Evolutionary conservation across 2,113 vertebrate genomes (phyloP).

Genomic region (Argyrosomus japonicus): DNA sequence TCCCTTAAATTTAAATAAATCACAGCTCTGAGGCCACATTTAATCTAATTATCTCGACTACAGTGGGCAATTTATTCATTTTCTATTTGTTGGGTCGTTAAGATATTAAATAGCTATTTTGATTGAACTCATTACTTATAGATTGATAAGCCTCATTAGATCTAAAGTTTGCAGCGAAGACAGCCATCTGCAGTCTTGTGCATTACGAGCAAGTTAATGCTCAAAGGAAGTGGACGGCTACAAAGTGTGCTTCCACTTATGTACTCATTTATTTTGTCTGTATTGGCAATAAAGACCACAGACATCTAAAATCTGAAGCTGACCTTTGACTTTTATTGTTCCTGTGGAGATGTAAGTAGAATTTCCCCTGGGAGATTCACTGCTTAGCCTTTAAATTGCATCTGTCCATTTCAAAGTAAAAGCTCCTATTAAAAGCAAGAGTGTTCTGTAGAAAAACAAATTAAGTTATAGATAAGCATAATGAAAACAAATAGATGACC

Average conservation of each 20-base stretch:
- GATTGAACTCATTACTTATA: conserved; percentile 20
- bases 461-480: neutral
- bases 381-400: neutral
- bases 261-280: neutral
- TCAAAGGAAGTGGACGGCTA: neutral
- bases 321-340: conserved; percentile 27
- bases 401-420: neutral
- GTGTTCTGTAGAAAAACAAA: neutral
- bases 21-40: conserved; percentile 24
- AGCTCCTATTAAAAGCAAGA: neutral
- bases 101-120: conserved; percentile 27
- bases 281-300: neutral
- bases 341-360: neutral
- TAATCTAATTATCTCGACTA: conserved; percentile 36
- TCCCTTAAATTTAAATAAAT: conserved; percentile 38
- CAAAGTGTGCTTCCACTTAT: neutral
- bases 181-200: neutral
- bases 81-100: conserved; percentile 42
- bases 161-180: neutral
- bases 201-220: neutral
- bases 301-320: neutral
- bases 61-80: conserved; percentile 37
- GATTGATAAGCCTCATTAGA: conserved; percentile 45
- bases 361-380: neutral
- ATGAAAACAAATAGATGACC: neutral